These are phyloP conservation scores for Stigmatopora nigra DNA, from an alignment of 2,113 vertebrate genomes.

Conservation along the genomic window DNA sequence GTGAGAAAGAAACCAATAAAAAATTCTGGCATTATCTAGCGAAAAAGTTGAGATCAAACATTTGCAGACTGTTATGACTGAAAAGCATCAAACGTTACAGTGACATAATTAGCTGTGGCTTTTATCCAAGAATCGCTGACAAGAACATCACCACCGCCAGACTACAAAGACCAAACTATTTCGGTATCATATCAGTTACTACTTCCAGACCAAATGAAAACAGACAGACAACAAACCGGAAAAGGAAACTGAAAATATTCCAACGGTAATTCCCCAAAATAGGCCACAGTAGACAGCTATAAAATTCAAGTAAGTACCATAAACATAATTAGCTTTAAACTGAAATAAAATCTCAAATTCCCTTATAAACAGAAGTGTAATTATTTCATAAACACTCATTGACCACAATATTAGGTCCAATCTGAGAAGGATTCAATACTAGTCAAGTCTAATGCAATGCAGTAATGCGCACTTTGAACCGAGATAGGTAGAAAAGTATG, in stretches of 20 bases:
- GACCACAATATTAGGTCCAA: not conserved
- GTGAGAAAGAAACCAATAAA: too few species aligned
- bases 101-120: not conserved
- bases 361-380: not conserved
- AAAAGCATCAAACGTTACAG: not conserved
- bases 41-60: not conserved
- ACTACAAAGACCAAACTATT: not conserved
- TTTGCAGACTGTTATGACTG: not conserved
- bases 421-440: not conserved
- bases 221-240: not conserved
- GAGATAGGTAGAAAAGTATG: not conserved
- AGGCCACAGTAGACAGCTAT: not conserved
- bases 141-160: not conserved
- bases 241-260: not conserved
- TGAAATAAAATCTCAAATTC: not conserved
- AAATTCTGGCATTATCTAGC: too few species aligned
- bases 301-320: not conserved
- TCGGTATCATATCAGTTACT: not conserved
- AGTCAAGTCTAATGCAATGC: not conserved
- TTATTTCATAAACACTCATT: not conserved
- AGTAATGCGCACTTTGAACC: not conserved
- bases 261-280: not conserved
- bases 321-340: not conserved
- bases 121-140: not conserved
- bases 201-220: not conserved